Evolutionary conservation across 53 echinoderm and acorn worm species (phyloP), one percentile per base, ranked within the genome.

Genomic region (Echinometra lucunter): DNA sequence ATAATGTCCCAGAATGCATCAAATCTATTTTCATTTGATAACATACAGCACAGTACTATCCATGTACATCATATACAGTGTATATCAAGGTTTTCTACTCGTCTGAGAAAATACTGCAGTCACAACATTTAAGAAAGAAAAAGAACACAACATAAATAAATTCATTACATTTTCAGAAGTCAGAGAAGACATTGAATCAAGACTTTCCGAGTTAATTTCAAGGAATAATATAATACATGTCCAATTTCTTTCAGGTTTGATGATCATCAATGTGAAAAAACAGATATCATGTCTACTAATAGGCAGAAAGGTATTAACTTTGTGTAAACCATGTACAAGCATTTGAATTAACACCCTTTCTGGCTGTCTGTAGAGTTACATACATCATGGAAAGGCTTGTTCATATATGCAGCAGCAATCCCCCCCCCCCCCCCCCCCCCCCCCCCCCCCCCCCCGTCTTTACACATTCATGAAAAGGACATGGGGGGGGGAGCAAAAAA

Each of bases 51-150:
- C 34, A 70, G 30, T 34, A 32, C n/a, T 35, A 35, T 12, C n/a
- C 21, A 78, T 78, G 78, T 78, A 78, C 38, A 78, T 78, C 42
- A 78, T 35, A 78, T 78, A 78, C 38, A 78, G 38, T 23, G 42
- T 35, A 78, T 78, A 40, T 78, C 42, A 78, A 78, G 78, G 42
- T 78, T 72, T 78, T 21, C 21, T 40, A 78, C 78, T 21, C 21
- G 16, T 40, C 19, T 19, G 42, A 78, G 40, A 78, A 78, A 35
- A 35, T 78, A 78, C 42, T 78, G 78, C 17, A 3, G 37, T 74
- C 17, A 78, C 0, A 17, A 78, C 78, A 78, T 18, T 78, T 78
- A 38, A 78, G 78, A 30, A 78, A 78, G 34, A 34, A n/a, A n/a
- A n/a, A n/a, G n/a, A n/a, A n/a, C n/a, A 70, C 72, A 72, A 1